Evolutionary conservation across 1,140 invertebrate genomes (phyloP), one percentile per base, ranked within the genome.

Genomic region (Dolichoris vasculosae): DNA sequence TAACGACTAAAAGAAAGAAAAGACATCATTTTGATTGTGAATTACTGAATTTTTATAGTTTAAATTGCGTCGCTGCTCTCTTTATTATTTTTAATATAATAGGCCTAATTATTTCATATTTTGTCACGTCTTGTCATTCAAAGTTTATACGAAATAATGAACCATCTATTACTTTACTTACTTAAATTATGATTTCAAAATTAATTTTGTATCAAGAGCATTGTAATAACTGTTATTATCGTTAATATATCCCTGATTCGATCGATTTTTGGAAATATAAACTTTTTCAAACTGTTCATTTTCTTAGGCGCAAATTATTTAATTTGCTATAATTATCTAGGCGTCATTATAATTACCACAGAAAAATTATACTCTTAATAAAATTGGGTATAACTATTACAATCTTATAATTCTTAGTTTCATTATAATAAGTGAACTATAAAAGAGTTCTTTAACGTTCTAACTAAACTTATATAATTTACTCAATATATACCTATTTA

Each of bases 261-360:
- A 69, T 69, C 67, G 35, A 69, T 69, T 38, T 69, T 69, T 69
- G 67, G 15, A 35, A 69, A 69, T 69, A 38, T 38, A 69, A 69
- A 35, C 30, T 35, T 32, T 69, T 38, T 20, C 2, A 38, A 32
- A 69, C 17, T 38, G 35, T 7, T 20, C 15, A 69, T 35, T 69
- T 20, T 67, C 51, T 55, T 59, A 4, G 7, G 15, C 1, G 13
- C 6, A 69, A 69, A 69, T 69, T 69, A 69, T 69, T 38, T 20
- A 32, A 38, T 17, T 69, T 23, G 15, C 23, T 35, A 69, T 20
- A 35, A 32, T 38, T 69, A 32, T 11, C 0, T 69, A 20, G 4
- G 7, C 38, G 6, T 38, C 13, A 23, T 15, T 7, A 38, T 38
- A 69, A 69, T 38, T 69, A 35, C 4, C 17, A 2, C 4, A 69